Evolutionary conservation across 2,113 vertebrate species (phyloP), one percentile per base, ranked within the genome.

Genomic region (Oreochromis aureus): DNA sequence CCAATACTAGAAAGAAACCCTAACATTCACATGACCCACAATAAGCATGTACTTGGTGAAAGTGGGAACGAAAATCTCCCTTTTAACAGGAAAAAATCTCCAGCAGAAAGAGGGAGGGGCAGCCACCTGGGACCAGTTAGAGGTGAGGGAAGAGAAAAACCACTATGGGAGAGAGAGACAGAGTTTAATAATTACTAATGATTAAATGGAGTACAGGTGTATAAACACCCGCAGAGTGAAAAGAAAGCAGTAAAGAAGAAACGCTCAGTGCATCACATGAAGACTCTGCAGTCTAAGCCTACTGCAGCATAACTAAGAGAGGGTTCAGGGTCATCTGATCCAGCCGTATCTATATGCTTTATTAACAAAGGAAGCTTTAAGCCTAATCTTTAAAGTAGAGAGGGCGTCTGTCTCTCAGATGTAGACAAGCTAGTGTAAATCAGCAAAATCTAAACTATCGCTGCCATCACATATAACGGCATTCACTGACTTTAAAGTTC

Each of bases 391-490:
- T 13, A 69, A 69, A 41, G n/a, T 6, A 69, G 0, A 69, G 61
- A 2, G 10, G 0, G 36, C 0, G 2, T 41, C 36, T 69, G 36
- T 41, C 36, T 69, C 2, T 41, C 36, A 41, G 0, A 69, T 22
- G 6, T 69, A 13, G 63, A 69, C 19, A 44, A 71, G n/a, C 4
- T 44, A 27, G 4, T 44, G 39, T 22, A 71, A 4, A 71, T 24
- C 2, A 71, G 13, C 5, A 71, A 71, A 71, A 16, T 73, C n/a
- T 10, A 16, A 46, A 27, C 41, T 46, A 1, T 76, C 0, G 24
- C 41, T 30, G 22, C 22, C 4, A 18, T 0, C 69, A 73, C 69
- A 48, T 3, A 27, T 27, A 76, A 76, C 3, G 3, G 30, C 13
- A 30, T 48, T 76, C 2, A 30, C 15, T 7, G 2, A 30, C 16